Base-by-base conservation (phyloP, 2,113 vertebrate species). In the Andinoacara biseriatus region DNA sequence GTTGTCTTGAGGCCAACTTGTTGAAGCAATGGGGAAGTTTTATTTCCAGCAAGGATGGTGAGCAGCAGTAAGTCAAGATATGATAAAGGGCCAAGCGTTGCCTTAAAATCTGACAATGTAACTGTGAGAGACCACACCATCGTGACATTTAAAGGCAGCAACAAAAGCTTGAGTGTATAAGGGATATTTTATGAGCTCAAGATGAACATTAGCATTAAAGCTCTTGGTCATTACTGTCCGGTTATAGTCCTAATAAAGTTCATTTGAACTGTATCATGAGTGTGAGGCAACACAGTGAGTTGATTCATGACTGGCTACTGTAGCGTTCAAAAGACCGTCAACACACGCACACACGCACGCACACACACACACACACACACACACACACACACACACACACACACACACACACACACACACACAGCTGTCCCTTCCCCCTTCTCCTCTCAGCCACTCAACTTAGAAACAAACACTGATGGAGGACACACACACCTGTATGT, bases 1-100 rank as follows among this genome's bases (percentile, higher is more conserved):
- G 46, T 79, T 87, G 81, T 86, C 82, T 83, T 74, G 46, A 85
- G 87, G 89, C 83, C 85, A 82, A 59, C 17, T 6, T 65, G 87
- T 85, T 86, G 83, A 92, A 78, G 79, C 79, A 78, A 18, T 29
- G 24, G 49, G 86, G 67, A 87, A 69, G 46, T 77, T 81, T 81
- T 58, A 14, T 74, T 89, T 91, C 80, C 84, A 75, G 56, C 83
- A 74, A 80, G 58, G 17, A 72, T 18, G 38, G 43, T 60, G 59
- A 86, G 79, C 40, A 35, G 81, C 57, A 61, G 24, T 74, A 40
- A 62, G 86, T 80, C 83, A 63, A 82, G 38, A 60, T 59, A 22
- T 26, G 22, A 33, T 75, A 74, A 17, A 29, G 31, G 13, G 31
- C 56, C 56, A 57, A 65, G 1, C 56, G 76, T 80, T 77, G 77